Base-by-base conservation (phyloP, 2,113 vertebrate species). In the Larimichthys polyactis region DNA sequence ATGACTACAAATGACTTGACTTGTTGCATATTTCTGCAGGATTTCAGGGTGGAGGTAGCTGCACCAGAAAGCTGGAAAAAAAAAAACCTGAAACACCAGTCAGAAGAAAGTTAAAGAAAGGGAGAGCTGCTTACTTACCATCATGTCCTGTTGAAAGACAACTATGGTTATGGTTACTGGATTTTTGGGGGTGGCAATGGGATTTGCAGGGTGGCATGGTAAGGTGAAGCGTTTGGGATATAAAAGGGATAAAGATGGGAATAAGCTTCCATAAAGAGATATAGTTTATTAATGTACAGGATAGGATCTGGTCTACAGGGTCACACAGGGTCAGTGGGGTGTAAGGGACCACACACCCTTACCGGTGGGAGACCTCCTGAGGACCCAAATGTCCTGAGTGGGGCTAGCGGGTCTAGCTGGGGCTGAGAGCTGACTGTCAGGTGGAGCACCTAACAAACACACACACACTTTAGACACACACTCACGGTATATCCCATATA, bases 381-480 rank as follows among this genome's bases (percentile, higher is more conserved):
- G 94, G 87, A 95, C 94, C 95, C 95, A 96, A 84, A 95, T 92
- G 84, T 95, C 94, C 91, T 93, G 92, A 93, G 82, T 84, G 79
- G 92, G 82, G 85, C 82, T 93, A 92, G 88, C 83, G 87, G 92
- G 90, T 89, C 89, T 90, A 92, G 87, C 89, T 86, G 91, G 87
- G 90, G 80, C 71, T 87, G 91, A 86, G 82, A 86, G 80, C 75
- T 89, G 82, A 90, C 90, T 93, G 90, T 87, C 85, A 48, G 81
- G 82, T 85, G 89, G 83, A 81, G 72, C 77, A 94, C 94, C 95
- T 95, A 95, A 82, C 81, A 91, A 93, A 95, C 91, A 79, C 58
- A 94, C 91, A 93, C 89, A 94, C 87, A 71, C 83, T 88, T 90
- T 82, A 85, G 85, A 75, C 75, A 94, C 87, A 84, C 70, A 20